Conservation (phyloP, 2,113 vertebrate genomes). For the Chloebia gouldiae region DNA sequence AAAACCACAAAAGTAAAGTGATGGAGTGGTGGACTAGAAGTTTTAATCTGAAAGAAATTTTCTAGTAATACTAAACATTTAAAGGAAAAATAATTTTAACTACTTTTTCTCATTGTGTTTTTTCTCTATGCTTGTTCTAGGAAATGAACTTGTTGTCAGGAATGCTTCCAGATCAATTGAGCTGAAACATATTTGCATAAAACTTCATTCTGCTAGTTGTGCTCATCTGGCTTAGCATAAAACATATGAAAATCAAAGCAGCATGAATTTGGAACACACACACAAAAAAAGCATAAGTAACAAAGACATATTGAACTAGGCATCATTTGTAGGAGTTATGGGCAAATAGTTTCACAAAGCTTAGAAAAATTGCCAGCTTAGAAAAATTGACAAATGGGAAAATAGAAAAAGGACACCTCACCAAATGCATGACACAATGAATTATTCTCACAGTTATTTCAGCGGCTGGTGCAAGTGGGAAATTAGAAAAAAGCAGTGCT, state of each 20-base stretch:
- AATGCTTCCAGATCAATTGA: not conserved
- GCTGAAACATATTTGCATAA: not conserved
- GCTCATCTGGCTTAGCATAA: not conserved
- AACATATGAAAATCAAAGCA: not conserved
- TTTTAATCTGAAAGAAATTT: not conserved
- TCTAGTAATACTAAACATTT: not conserved
- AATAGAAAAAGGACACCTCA: not conserved
- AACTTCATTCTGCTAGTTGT: not conserved
- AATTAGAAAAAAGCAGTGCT: not conserved
- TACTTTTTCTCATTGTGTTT: not conserved
- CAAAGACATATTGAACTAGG: not conserved
- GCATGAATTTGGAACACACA: not conserved
- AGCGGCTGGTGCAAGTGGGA: not conserved
- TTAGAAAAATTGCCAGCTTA: conserved; percentile 3
- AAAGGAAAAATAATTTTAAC: not conserved
- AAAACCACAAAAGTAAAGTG: not conserved
- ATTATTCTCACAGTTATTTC: not conserved
- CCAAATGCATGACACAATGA: not conserved
- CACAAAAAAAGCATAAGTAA: not conserved
- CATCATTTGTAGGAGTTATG: not conserved
- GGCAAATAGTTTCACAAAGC: not conserved
- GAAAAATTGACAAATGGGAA: not conserved
- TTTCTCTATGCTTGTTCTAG: not conserved
- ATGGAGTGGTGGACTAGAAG: not conserved
- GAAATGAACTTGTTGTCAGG: not conserved